Percentiles rank a stretch among this genome's conserved stretches.
Conservation (phyloP, 2,888 invertebrate species). For the Clostera curtula region DNA sequence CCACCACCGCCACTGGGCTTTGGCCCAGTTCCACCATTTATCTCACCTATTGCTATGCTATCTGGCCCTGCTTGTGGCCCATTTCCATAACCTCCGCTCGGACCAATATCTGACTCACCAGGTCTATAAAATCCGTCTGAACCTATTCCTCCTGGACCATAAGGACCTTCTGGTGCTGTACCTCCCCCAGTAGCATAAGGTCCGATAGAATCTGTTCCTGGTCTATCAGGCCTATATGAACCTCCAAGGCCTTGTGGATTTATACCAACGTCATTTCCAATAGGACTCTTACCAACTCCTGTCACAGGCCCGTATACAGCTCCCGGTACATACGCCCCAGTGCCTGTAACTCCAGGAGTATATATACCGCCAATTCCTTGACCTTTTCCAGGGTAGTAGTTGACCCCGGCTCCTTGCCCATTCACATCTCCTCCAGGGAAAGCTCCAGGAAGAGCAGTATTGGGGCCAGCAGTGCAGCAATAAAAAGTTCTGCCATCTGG, state of each 20-base stretch:
- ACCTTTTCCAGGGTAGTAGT: background rate
- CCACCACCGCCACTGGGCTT: too few relatives aligned
- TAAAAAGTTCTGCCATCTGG: conserved; percentile 32
- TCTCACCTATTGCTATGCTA: too few relatives aligned
- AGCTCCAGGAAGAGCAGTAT: conserved; percentile 15
- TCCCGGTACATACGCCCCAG: conserved; percentile 2
- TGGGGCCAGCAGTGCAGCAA: conserved; percentile 33
- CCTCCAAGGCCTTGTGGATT: conserved; percentile 3
- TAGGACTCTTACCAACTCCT: background rate
- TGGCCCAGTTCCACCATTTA: too few relatives aligned
- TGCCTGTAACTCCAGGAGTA: conserved; percentile 1
- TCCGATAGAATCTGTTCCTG: conserved; percentile 1
- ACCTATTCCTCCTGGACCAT: conserved; percentile 6
- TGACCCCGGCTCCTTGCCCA: background rate
- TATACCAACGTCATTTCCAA: too few relatives aligned
- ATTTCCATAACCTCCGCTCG: too few relatives aligned
- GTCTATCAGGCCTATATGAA: conserved; percentile 1
- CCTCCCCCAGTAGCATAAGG: conserved; percentile 8
- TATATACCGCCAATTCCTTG: too few relatives aligned
- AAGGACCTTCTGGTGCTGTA: conserved; percentile 3
- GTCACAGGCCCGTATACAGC: conserved; percentile 6
- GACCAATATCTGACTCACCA: conserved; percentile 8
- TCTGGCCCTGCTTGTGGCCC: too few relatives aligned
- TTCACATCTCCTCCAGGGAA: background rate
- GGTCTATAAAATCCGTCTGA: conserved; percentile 8